Evolutionary conservation across 1,140 invertebrate species (phyloP), one percentile per base, ranked within the genome.

Genomic region (Wasmannia auropunctata): DNA sequence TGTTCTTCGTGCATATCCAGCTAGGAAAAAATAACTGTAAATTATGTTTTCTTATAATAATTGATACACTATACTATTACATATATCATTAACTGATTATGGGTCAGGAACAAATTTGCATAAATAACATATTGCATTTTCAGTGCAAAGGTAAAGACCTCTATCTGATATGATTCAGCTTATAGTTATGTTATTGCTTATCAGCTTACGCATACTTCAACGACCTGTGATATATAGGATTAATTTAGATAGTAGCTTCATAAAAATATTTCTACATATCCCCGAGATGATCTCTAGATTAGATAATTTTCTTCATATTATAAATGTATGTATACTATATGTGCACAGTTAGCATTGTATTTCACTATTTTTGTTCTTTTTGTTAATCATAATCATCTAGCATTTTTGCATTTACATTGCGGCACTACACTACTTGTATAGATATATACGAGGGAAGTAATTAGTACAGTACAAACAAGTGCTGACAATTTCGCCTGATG

Each of bases 401-500:
- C 16, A 16, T 19, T 49, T 3, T 67, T 19, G 6, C 49, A 16
- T n/a, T 28, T 54, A 31, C 43, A 40, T 69, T 34, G 37, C 1
- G 14, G 5, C 5, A 83, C 25, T 79, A 79, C 16, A 37, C 28
- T 81, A 56, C 25, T 83, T 83, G 19, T 46, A 70, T 34, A 40
- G n/a, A n/a, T 22, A 22, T 80, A 67, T 11, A n/a, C n/a, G 16
- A 69, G 43, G 11, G 58, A 74, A 74, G 28, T 74, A 56, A 60
- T 80, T 88, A 88, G 67, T 75, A 51, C 16, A 51, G 54, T 70
- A 54, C 25, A 81, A 74, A 77, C 49, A 86, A 88, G 51, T 81
- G 62, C 51, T 69, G 46, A 69, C 31, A 43, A 75, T 49, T 80
- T 76, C 6, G 8, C 22, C 37, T 76, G 28, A 37, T 84, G 43